phyloP scores from a whole-genome alignment of 1,140 invertebrate species.

The Gonioctena quinquepunctata region DNA sequence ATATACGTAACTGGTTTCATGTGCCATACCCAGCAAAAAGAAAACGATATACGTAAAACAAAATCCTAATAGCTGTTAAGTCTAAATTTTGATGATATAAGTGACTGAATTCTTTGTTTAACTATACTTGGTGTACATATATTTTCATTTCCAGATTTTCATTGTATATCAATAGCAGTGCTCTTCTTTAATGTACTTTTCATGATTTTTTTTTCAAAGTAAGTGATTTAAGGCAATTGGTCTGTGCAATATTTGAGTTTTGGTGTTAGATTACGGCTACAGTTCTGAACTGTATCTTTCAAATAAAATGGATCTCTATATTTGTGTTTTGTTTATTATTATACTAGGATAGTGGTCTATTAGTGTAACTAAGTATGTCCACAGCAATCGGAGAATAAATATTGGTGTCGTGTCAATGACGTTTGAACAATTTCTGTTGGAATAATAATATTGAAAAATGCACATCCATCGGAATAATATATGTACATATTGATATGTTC shows the following conservation, averaged over 20 bases:
- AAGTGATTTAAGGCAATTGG: slow-evolving; percentile 17
- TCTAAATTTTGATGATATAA: slow-evolving; percentile 4
- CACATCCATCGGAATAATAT: too few relatives aligned
- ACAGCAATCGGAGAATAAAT: background rate
- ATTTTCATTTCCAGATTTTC: background rate
- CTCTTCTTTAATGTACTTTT: background rate
- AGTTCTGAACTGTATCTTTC: slow-evolving; percentile 10
- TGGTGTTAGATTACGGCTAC: background rate
- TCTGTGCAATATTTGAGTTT: slow-evolving; percentile 21
- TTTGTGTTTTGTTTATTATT: slow-evolving; percentile 8
- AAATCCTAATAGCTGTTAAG: slow-evolving; percentile 36
- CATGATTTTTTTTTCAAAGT: background rate
- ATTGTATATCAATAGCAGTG: slow-evolving; percentile 1
- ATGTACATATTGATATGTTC: too few relatives aligned
- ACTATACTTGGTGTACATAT: slow-evolving; percentile 19
- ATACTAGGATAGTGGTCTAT: slow-evolving; percentile 1
- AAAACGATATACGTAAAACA: slow-evolving; percentile 49
- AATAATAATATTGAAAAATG: too few relatives aligned
- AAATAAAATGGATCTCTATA: slow-evolving; percentile 11
- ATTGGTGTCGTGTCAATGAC: background rate
- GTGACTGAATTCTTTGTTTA: slow-evolving; percentile 23
- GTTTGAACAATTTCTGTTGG: background rate
- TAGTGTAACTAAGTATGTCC: background rate
- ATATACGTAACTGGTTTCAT: slow-evolving; percentile 36
- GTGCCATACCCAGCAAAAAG: slow-evolving; percentile 39